These are phyloP conservation scores for Suillia variegata DNA, from an alignment of 2,888 invertebrate genomes.

Conservation along the genomic window DNA sequence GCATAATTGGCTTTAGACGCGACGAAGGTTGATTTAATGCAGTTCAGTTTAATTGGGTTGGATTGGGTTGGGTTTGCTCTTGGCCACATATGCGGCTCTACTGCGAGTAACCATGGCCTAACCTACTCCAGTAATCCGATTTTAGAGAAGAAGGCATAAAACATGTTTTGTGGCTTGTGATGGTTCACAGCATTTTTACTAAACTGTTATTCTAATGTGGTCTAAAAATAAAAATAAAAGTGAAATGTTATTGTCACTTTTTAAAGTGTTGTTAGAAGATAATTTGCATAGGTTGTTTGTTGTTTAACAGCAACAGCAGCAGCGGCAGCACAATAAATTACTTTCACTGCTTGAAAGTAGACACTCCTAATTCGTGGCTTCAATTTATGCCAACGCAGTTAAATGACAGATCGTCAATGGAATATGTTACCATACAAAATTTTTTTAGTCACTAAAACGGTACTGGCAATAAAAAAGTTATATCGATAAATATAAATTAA, in stretches of 20 bases:
- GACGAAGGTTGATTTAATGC: slow-evolving; percentile 2
- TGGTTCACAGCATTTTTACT: not conserved
- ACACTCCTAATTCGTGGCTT: too few species aligned
- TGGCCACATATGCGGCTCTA: not conserved
- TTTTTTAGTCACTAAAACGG: too few species aligned
- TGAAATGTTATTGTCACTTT: not conserved
- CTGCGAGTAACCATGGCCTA: not conserved
- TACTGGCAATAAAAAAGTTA: too few species aligned
- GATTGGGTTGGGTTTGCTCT: not conserved
- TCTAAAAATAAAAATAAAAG: not conserved
- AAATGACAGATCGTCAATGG: too few species aligned
- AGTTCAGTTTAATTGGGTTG: not conserved
- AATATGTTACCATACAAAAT: too few species aligned
- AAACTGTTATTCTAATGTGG: not conserved
- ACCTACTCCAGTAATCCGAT: slow-evolving; percentile 10
- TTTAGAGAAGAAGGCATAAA: not conserved
- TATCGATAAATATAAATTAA: too few species aligned
- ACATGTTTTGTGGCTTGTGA: not conserved
- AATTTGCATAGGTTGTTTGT: too few species aligned
- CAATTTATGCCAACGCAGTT: too few species aligned
- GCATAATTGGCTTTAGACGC: not conserved
- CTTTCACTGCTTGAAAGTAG: too few species aligned
- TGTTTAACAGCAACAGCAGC: too few species aligned
- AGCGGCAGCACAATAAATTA: too few species aligned
- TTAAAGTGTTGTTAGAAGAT: too few species aligned